Evolutionary conservation across 2,888 invertebrate genomes (phyloP).

Genomic region (Listrodromus nycthemerus): DNA sequence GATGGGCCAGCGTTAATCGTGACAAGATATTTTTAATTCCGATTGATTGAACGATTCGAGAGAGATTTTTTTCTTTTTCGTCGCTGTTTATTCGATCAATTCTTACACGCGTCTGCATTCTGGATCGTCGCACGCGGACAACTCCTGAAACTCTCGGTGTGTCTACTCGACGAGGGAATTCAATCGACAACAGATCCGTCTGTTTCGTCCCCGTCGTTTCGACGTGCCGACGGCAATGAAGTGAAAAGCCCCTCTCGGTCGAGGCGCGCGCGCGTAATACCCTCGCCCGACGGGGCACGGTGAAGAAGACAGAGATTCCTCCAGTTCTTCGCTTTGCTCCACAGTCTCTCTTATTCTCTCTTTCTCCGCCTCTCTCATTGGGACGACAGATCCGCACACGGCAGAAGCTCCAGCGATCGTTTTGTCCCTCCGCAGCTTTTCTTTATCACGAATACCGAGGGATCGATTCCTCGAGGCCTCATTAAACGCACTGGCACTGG

Average conservation of each 20-base stretch:
- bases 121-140: neutral
- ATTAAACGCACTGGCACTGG: conserved; percentile 69
- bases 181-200: conserved; percentile 42
- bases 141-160: neutral
- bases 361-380: neutral
- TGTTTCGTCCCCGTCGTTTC: conserved; percentile 23
- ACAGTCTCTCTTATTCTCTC: neutral
- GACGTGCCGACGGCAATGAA: conserved; percentile 43
- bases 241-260: neutral
- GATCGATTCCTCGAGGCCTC: conserved; percentile 73
- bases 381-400: conserved; percentile 1
- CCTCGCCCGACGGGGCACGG: conserved; percentile 12
- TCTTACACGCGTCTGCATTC: neutral
- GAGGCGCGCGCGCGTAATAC: neutral
- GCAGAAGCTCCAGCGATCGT: conserved; percentile 54
- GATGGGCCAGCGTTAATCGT: neutral
- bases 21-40: neutral
- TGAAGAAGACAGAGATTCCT: conserved; percentile 30
- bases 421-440: conserved; percentile 47
- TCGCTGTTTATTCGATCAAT: neutral
- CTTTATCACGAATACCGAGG: conserved; percentile 70
- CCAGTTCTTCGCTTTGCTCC: conserved; percentile 6
- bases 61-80: neutral
- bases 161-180: conserved; percentile 26
- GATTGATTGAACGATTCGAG: neutral